Evolutionary conservation across 2,888 invertebrate genomes (phyloP).

Genomic region (Zygogramma bicolorata): DNA sequence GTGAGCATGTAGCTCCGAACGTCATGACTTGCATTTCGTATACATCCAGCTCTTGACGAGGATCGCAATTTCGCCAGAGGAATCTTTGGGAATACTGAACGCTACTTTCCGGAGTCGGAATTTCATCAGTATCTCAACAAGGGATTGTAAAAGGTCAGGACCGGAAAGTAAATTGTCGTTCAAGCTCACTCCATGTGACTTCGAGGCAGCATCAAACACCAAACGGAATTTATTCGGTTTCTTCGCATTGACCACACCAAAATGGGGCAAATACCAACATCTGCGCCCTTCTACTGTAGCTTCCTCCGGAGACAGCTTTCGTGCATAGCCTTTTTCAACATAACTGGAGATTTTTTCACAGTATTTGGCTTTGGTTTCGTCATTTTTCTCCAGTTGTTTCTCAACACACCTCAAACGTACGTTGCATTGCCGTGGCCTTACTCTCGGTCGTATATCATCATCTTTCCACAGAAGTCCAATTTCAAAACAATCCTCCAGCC

Average conservation of each 20-base stretch:
- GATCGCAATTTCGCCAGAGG: neutral
- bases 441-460: neutral
- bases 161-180: conserved; percentile 28
- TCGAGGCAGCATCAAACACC: neutral
- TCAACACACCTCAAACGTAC: neutral
- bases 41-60: neutral
- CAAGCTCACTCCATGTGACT: conserved; percentile 15
- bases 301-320: conserved; percentile 19
- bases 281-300: conserved; percentile 12
- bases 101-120: neutral
- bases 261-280: conserved; percentile 30
- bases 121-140: conserved; percentile 14
- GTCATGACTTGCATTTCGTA: conserved; percentile 3
- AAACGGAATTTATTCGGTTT: too few species aligned
- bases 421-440: neutral
- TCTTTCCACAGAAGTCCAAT: conserved; percentile 5
- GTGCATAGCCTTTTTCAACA: conserved; percentile 13
- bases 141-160: conserved; percentile 24
- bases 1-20: neutral
- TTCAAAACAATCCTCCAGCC: neutral
- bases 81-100: neutral
- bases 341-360: conserved; percentile 5
- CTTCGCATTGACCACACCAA: conserved; percentile 8
- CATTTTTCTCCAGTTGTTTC: conserved; percentile 5
- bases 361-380: conserved; percentile 4